phyloP scores from a whole-genome alignment of 2,797 vertebrate genomes.

The Tarsius wallacei region DNA sequence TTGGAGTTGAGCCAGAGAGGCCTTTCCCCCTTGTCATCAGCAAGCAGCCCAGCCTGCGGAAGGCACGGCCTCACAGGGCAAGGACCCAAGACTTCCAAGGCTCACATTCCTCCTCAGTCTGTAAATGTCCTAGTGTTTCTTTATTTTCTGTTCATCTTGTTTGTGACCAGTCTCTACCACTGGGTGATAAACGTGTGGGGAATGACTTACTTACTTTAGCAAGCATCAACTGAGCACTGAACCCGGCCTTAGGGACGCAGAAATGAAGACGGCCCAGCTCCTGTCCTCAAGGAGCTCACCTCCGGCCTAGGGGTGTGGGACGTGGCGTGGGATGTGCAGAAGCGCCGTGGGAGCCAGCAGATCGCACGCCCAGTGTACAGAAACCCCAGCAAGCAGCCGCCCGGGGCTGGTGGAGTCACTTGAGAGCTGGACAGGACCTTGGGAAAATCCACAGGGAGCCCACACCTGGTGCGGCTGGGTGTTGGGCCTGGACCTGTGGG shows the following conservation, averaged over 20 bases:
- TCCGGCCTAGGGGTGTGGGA: neutral
- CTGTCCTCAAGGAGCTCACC: neutral
- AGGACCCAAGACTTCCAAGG: neutral
- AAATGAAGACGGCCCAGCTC: neutral
- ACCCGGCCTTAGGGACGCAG: neutral
- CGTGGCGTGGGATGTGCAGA: no score
- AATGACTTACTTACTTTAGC: neutral
- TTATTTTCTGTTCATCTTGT: neutral
- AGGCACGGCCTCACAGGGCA: neutral
- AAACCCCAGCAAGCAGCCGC: constrained; percentile 17
- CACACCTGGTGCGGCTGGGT: constrained; percentile 58
- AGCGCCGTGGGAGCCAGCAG: neutral
- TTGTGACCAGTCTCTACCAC: neutral
- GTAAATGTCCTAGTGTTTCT: neutral
- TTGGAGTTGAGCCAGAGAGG: neutral
- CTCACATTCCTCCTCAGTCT: neutral
- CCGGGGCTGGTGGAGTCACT: neutral
- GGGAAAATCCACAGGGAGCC: constrained; percentile 76
- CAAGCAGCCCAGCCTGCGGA: neutral
- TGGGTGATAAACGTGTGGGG: no score
- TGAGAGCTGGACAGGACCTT: constrained; percentile 35
- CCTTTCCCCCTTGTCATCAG: neutral
- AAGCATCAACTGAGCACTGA: neutral
- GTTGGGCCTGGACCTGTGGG: constrained; percentile 44
- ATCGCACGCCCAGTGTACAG: neutral